Conservation (phyloP, 2,888 invertebrate genomes). For the Toxonevra muliebris region DNA sequence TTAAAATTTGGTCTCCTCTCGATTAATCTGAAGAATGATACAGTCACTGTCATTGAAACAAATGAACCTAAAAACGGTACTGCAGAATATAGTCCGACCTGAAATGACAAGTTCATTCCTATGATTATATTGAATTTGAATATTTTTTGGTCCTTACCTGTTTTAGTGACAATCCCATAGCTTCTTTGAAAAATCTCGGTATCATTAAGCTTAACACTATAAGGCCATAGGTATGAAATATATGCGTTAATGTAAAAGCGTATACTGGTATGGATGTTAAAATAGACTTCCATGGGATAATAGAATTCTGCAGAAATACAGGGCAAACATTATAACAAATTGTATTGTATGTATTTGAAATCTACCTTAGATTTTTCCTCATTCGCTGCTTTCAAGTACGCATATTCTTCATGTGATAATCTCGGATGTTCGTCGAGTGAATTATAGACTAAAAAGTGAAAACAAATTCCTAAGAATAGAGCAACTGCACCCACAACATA, state of each 20-base stretch:
- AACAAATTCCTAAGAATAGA: constrained; percentile 52
- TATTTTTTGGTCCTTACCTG: constrained; percentile 50
- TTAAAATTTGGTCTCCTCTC: constrained; percentile 43
- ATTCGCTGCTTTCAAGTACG: constrained; percentile 48
- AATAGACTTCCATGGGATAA: constrained; percentile 66
- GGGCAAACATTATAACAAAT: background rate
- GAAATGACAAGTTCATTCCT: background rate
- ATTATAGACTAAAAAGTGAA: constrained; percentile 65
- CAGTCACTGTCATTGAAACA: constrained; percentile 49
- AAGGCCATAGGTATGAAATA: constrained; percentile 66
- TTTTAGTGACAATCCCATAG: constrained; percentile 62
- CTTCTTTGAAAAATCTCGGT: constrained; percentile 65
- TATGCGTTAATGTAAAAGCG: constrained; percentile 66
- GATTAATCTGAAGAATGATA: constrained; percentile 45
- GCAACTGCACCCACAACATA: constrained; percentile 65
- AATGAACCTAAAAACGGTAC: constrained; percentile 54
- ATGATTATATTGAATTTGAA: background rate
- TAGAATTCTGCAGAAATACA: background rate
- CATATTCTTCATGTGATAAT: constrained; percentile 64
- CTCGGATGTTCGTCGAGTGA: constrained; percentile 68
- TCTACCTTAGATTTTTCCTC: constrained; percentile 43
- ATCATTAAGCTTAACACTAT: constrained; percentile 60
- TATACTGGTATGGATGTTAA: constrained; percentile 65
- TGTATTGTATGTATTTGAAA: background rate
- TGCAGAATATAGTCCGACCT: constrained; percentile 53